A percentile compares a stretch with the other conserved stretches of the same genome.
Conservation (phyloP, 2,113 vertebrate genomes). For the Pseudopipra pipra region DNA sequence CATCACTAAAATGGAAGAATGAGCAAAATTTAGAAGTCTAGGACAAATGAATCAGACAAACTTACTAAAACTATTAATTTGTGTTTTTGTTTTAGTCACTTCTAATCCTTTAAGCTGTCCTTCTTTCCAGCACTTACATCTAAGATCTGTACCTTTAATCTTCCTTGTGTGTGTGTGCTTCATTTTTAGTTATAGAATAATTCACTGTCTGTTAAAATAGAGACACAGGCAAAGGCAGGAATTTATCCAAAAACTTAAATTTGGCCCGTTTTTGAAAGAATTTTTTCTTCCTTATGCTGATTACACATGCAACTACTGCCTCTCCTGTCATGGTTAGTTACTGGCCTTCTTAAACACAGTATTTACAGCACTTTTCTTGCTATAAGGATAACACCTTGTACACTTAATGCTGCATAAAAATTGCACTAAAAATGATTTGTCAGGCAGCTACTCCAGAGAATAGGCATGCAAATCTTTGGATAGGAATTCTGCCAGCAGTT, state of each 20-base stretch:
- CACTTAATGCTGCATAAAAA: neutral
- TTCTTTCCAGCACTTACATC: neutral
- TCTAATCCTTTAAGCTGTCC: neutral
- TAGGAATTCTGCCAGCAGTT: neutral
- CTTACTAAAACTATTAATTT: neutral
- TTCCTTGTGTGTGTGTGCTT: rapidly evolving
- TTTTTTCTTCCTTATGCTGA: neutral
- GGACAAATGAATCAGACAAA: neutral
- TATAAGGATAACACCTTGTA: neutral
- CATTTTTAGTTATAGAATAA: neutral
- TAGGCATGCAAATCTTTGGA: neutral
- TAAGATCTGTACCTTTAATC: neutral
- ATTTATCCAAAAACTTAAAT: neutral
- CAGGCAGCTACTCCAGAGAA: neutral
- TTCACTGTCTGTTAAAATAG: neutral
- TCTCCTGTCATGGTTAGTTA: neutral
- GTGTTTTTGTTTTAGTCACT: neutral
- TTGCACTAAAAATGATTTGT: neutral
- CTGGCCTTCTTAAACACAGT: neutral
- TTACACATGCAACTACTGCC: neutral
- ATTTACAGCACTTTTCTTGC: neutral
- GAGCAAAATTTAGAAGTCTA: neutral
- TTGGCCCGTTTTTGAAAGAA: neutral
- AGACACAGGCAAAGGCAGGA: neutral
- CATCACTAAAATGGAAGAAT: neutral